phyloP scores from a whole-genome alignment of 2,888 invertebrate genomes.

The Eugnorisma glareosa region DNA sequence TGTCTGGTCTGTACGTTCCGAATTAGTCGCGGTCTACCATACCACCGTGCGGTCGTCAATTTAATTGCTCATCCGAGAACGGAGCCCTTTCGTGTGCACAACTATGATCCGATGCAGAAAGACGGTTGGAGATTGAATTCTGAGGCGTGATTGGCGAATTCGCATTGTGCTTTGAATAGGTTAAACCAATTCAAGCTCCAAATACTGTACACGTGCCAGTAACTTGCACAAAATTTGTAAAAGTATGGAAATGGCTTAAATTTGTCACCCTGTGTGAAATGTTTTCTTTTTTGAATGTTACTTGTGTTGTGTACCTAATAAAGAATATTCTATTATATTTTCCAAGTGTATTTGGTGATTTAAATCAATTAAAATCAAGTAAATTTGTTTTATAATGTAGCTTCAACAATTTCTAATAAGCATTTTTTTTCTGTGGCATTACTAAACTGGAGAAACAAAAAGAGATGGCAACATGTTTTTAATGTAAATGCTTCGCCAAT shows the following conservation, averaged over 20 bases:
- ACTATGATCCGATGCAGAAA: slow-evolving; percentile 28
- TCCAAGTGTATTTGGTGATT: not conserved
- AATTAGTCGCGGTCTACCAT: slow-evolving; percentile 46
- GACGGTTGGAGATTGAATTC: slow-evolving; percentile 25
- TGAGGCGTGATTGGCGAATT: slow-evolving; percentile 9
- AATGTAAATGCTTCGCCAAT: not conserved
- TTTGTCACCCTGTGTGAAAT: no score
- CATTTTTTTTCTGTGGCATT: no score
- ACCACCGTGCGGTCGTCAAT: slow-evolving; percentile 45
- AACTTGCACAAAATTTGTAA: not conserved
- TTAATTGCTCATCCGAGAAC: slow-evolving; percentile 47
- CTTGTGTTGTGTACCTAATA: no score
- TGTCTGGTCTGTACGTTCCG: slow-evolving; percentile 40
- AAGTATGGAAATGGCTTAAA: not conserved
- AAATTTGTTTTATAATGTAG: not conserved
- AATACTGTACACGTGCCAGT: not conserved
- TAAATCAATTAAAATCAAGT: not conserved
- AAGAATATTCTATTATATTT: no score
- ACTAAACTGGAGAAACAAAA: not conserved
- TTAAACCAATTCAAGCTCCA: not conserved
- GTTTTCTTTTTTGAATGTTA: no score
- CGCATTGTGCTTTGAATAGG: slow-evolving; percentile 6
- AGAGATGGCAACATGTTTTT: not conserved
- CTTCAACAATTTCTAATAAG: no score
- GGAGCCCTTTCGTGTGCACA: slow-evolving; percentile 33